phyloP scores from a whole-genome alignment of 1,140 invertebrate genomes.

The Trichonephila inaurata region DNA sequence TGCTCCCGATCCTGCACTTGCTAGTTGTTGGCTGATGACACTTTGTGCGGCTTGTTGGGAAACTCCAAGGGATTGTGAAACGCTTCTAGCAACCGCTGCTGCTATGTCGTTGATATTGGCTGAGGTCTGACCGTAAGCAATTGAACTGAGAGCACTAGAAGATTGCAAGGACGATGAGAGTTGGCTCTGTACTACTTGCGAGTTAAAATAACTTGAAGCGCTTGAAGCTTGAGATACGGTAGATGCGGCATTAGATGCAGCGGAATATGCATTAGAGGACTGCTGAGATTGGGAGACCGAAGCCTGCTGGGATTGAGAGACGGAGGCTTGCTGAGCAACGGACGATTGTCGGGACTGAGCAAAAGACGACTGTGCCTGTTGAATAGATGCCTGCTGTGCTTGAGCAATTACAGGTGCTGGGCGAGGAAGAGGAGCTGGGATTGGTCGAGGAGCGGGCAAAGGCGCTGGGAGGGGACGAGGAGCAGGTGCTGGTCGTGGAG shows the following conservation, averaged over 20 bases:
- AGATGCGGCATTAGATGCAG: not conserved
- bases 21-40: not conserved
- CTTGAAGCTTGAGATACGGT: not conserved
- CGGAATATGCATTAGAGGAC: not conserved
- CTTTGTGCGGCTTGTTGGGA: not conserved
- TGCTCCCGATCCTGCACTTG: not conserved
- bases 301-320: not conserved
- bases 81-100: not conserved
- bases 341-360: not conserved
- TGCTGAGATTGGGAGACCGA: not conserved
- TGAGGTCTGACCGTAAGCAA: not conserved
- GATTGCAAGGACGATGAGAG: slow-evolving; percentile 9
- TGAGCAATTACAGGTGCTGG: too few species aligned
- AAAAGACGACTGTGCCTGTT: not conserved
- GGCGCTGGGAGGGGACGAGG: not conserved
- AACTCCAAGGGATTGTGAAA: not conserved
- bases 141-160: not conserved
- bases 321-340: not conserved
- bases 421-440: too few species aligned
- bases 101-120: not conserved
- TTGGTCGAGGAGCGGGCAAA: not conserved
- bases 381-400: too few species aligned
- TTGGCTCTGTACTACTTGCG: not conserved
- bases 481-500: not conserved
- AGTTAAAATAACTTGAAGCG: not conserved